Percentiles rank a stretch among this genome's conserved stretches.
Evolutionary conservation across 2,797 vertebrate species (phyloP).

Genomic region (Nothura maculosa): DNA sequence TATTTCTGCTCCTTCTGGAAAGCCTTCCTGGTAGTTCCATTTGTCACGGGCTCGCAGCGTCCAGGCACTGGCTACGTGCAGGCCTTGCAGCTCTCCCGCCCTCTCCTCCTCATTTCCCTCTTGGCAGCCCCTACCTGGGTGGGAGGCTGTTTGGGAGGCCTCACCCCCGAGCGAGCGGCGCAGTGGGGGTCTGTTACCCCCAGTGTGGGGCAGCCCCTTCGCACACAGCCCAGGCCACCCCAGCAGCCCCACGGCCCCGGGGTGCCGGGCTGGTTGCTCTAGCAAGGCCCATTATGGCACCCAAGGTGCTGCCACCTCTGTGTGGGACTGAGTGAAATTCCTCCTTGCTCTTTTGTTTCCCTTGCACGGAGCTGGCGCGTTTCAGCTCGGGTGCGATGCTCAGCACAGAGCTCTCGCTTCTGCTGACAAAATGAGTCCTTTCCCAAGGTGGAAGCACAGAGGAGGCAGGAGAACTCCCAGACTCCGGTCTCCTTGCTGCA

Average conservation of each 20-base stretch:
- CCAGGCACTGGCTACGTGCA: neutral
- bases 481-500: neutral
- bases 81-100: neutral
- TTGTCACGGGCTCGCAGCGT: constrained; percentile 13
- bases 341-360: neutral
- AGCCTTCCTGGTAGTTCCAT: constrained; percentile 32
- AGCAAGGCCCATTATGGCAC: neutral
- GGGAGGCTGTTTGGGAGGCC: neutral
- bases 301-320: accelerated
- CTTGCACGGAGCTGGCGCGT: neutral
- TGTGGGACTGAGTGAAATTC: neutral
- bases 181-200: no score
- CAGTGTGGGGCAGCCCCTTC: no score
- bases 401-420: no score
- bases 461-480: neutral
- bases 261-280: neutral
- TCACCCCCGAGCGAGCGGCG: no score
- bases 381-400: accelerated
- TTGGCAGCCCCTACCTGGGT: neutral
- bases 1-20: constrained; percentile 56
- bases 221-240: no score
- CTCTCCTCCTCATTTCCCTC: neutral
- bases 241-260: neutral
- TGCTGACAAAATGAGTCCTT: neutral
- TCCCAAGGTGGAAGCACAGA: neutral